Evolutionary conservation across 2,888 invertebrate genomes (phyloP), one percentile per base, ranked within the genome.

Genomic region (Anagyrus pseudococci): DNA sequence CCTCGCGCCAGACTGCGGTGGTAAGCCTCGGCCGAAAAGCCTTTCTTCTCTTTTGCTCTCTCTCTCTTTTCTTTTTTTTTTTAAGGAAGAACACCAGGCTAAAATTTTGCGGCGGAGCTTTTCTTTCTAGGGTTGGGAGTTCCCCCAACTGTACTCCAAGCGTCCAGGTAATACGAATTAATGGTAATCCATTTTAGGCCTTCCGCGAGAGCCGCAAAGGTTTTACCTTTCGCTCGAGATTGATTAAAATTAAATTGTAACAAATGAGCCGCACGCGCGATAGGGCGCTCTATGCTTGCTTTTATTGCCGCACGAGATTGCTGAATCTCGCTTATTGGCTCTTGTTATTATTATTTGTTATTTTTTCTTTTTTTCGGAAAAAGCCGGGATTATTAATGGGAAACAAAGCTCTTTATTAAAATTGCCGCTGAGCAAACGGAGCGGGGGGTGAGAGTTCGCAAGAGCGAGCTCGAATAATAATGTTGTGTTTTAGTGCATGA

Each of bases 191-290:
- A 49, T 57, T 57, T 52, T 54, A 49, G 47, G 44, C 56, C 43
- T n/a, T n/a, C 2, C 17, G 25, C 17, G 48, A n/a, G 19, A n/a
- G 17, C 2, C 37, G 8, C 17, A n/a, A n/a, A n/a, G 33, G 26
- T 13, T 10, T 50, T 59, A 19, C 47, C 43, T 59, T 59, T 62
- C 56, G 54, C 58, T 66, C 49, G 48, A 61, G 58, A 62, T 66
- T 66, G 58, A 66, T 66, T 66, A 56, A 62, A 66, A 62, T 62
- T 66, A 62, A 62, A 66, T 66, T 66, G 55, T 56, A 59, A 66
- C 48, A 52, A 66, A 62, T 58, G 62, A 46, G 41, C 23, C n/a
- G 43, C n/a, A 19, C 19, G n/a, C n/a, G 43, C 7, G 17, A n/a
- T 22, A 10, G 20, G 17, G 29, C 4, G 15, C 46, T 2, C 49